phyloP scores from a whole-genome alignment of 2,888 invertebrate species.

The Acrocyrtus sp. region DNA sequence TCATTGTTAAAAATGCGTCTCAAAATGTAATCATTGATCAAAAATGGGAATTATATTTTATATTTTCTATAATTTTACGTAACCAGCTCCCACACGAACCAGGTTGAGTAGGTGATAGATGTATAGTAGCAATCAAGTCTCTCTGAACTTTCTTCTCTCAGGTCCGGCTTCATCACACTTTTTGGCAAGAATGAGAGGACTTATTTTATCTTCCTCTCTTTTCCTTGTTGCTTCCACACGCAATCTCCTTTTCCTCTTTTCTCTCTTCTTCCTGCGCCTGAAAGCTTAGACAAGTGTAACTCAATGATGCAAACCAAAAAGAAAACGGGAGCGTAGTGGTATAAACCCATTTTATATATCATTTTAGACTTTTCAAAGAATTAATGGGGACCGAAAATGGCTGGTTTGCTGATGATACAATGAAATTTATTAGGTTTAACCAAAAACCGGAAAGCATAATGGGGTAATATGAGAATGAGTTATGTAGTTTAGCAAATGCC shows the following conservation, averaged over 20 bases:
- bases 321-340: neutral
- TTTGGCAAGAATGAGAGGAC: neutral
- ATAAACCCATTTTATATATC: conserved; percentile 3
- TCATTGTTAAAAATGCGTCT: too few relatives aligned
- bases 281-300: neutral
- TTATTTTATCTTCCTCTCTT: neutral
- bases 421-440: conserved; percentile 62
- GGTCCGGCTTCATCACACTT: too few relatives aligned
- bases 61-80: too few relatives aligned
- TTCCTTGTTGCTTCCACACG: conserved; percentile 1
- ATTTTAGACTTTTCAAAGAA: conserved; percentile 32
- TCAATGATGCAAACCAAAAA: neutral
- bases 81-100: too few relatives aligned
- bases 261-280: too few relatives aligned
- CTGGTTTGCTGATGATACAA: conserved; percentile 55
- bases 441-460: conserved; percentile 64
- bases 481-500: conserved; percentile 62
- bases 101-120: too few relatives aligned
- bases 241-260: too few relatives aligned
- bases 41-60: too few relatives aligned
- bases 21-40: too few relatives aligned
- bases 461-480: conserved; percentile 62
- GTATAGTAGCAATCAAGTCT: too few relatives aligned
- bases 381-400: conserved; percentile 51
- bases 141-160: too few relatives aligned